phyloP scores from a whole-genome alignment of 2,797 vertebrate genomes.

The Rhinichthys osculus region DNA sequence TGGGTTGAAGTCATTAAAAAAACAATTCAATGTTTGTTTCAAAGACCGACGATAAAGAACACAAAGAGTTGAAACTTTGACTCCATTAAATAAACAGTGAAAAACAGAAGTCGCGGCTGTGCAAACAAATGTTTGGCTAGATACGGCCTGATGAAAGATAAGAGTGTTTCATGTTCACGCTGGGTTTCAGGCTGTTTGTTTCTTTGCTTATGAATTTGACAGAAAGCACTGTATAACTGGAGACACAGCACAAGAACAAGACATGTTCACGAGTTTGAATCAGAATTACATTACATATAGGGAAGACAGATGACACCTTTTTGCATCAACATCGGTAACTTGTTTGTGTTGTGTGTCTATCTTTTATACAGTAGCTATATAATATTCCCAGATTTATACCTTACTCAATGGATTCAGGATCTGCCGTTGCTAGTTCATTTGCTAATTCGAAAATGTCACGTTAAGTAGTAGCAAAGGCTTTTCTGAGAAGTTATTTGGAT shows the following conservation, averaged over 20 bases:
- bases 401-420: not conserved
- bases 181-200: slow-evolving; percentile 6
- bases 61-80: slow-evolving; percentile 15
- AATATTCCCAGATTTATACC: not conserved
- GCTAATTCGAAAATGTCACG: not conserved
- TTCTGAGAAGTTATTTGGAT: not conserved
- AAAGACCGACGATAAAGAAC: slow-evolving; percentile 43
- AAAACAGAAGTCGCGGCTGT: slow-evolving; percentile 26
- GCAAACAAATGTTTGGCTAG: slow-evolving; percentile 46
- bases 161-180: slow-evolving; percentile 1
- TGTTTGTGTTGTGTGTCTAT: not conserved
- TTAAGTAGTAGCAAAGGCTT: not conserved
- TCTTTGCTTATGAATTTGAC: slow-evolving; percentile 22
- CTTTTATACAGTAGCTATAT: not conserved
- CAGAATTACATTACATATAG: not conserved
- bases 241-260: not conserved
- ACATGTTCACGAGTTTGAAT: not conserved
- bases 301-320: not conserved
- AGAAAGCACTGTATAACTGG: slow-evolving; percentile 1
- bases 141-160: slow-evolving; percentile 41
- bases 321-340: not conserved
- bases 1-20: slow-evolving; percentile 36
- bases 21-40: slow-evolving; percentile 29
- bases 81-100: slow-evolving; percentile 34
- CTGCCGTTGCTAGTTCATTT: not conserved